phyloP scores from a whole-genome alignment of 2,113 vertebrate genomes.

The Crotalus viridis region DNA sequence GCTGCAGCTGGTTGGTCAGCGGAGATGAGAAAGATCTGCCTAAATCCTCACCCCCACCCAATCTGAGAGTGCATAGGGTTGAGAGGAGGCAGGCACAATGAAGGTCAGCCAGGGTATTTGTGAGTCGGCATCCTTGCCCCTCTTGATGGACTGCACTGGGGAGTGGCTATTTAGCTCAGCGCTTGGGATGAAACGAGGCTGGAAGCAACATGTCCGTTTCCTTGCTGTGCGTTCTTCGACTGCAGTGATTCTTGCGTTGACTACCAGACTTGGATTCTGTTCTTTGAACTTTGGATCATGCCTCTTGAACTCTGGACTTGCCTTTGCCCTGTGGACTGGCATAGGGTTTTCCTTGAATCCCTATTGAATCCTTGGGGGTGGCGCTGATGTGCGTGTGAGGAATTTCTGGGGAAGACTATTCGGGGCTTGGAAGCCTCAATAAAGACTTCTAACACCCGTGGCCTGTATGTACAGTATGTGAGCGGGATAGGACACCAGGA shows the following conservation, averaged over 20 bases:
- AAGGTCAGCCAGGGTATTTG: neutral
- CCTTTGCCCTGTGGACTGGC: neutral
- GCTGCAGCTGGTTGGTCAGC: neutral
- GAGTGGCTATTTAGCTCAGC: neutral
- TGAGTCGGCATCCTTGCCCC: neutral
- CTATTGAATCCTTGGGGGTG: neutral
- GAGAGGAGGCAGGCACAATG: neutral
- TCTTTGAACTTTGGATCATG: neutral
- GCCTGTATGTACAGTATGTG: neutral
- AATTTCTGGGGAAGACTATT: neutral
- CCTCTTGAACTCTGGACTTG: neutral
- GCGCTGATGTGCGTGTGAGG: neutral
- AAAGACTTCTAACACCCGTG: neutral
- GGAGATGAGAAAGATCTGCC: neutral
- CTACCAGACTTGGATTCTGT: neutral
- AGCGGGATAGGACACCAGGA: neutral
- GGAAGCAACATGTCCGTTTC: neutral
- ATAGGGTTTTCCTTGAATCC: neutral
- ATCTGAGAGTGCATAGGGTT: neutral
- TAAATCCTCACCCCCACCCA: neutral
- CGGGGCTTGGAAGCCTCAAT: neutral
- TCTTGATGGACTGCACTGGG: neutral
- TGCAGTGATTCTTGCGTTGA: neutral
- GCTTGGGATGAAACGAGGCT: neutral
- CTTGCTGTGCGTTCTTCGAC: neutral